These are phyloP conservation scores for Kryptolebias marmoratus DNA, from an alignment of 2,113 vertebrate genomes.

Conservation along the genomic window DNA sequence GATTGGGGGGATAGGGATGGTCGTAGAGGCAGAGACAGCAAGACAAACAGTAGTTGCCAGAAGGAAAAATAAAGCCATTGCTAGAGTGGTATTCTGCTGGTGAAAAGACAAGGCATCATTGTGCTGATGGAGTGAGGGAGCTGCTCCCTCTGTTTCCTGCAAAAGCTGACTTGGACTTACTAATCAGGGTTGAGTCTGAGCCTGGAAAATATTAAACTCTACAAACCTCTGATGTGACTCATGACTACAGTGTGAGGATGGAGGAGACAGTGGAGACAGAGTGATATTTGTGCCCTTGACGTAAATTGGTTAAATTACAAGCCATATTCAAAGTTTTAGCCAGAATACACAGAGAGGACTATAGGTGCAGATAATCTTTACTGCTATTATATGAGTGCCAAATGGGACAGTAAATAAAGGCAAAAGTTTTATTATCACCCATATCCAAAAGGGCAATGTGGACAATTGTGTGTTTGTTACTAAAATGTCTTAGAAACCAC, in stretches of 20 bases:
- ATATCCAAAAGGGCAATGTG: not conserved
- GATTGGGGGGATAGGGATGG: constrained; percentile 46
- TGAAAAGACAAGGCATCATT: constrained; percentile 69
- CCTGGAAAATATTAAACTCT: constrained; percentile 34
- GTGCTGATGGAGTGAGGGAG: constrained; percentile 50
- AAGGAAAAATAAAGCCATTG: constrained; percentile 30
- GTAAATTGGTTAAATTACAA: not conserved
- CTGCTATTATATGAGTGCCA: not conserved
- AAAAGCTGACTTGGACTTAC: constrained; percentile 30
- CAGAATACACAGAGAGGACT: not conserved
- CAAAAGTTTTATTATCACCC: not conserved
- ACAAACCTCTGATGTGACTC: constrained; percentile 22
- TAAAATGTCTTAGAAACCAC: not conserved
- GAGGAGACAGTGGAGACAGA: not conserved
- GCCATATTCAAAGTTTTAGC: not conserved
- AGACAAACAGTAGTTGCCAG: constrained; percentile 62
- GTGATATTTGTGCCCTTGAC: not conserved
- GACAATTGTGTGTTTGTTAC: no score
- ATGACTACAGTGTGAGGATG: constrained; percentile 7
- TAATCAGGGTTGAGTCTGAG: constrained; percentile 7
- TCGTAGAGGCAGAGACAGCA: constrained; percentile 56
- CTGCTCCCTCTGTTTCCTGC: constrained; percentile 34
- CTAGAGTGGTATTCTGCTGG: constrained; percentile 41
- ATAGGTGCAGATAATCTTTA: not conserved
- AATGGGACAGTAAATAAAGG: no score